Base-by-base conservation (phyloP, 2,113 vertebrate species). In the Phodopus roborovskii region DNA sequence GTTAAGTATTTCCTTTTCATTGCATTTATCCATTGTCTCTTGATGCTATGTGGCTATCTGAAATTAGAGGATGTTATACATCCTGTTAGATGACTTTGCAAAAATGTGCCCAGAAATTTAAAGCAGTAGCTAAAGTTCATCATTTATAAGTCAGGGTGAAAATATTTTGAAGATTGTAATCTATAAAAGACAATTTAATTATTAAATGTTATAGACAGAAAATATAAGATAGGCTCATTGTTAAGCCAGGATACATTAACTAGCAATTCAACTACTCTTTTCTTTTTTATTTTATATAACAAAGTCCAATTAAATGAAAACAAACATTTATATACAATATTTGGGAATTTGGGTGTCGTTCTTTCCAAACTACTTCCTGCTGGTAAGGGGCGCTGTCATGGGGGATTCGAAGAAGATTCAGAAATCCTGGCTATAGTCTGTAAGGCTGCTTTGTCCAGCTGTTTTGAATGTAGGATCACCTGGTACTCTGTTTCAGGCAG, bases 51-150 rank as follows among this genome's bases (percentile, higher is more conserved):
- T 87, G 58, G 70, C 24, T 81, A 0, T 64, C 22, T 96, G 22
- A 26, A 58, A 88, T 84, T 75, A 90, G 36, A 95, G 91, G 39
- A 20, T n/a, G 7, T 62, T 77, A 48, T 56, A 92, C 45, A 91
- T 70, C 15, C 42, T 53, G 42, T 53, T 64, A 42, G 85, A 75
- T 85, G 77, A 71, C 79, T 91, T 82, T 93, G 8, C 8, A 91
- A 94, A 96, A 93, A 64, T 77, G 74, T 74, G 1, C n/a, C 15
- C 48, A 15, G 10, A 68, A 96, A 11, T 5, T 42, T 93, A 28
- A 62, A 88, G 24, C 9, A 93, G 48, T 30, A 86, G 48, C 11
- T 96, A 95, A 82, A 92, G 94, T 96, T 94, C 7, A 50, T 82
- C 22, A 64, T 79, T 88, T 82, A 64, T 5, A 81, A 88, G 26